Percentiles rank a stretch among this genome's conserved stretches.
Conservation (phyloP, 2,113 vertebrate species). For the Trogon melanurus region DNA sequence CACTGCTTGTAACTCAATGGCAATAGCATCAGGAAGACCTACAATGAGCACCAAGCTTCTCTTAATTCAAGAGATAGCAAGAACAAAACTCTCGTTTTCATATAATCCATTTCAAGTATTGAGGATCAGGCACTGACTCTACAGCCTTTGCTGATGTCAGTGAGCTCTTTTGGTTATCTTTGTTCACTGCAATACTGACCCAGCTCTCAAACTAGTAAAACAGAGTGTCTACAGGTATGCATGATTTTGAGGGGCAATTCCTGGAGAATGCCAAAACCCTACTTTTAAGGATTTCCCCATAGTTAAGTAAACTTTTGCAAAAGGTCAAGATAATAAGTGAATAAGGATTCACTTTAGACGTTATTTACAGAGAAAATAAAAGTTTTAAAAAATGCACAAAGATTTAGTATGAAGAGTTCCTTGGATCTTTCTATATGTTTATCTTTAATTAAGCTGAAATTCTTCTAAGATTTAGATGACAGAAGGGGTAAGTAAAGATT, state of each 20-base stretch:
- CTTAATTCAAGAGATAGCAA: background rate
- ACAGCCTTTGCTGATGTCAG: background rate
- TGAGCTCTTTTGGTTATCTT: background rate
- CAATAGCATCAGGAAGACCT: background rate
- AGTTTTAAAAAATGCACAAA: background rate
- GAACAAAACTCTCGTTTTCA: background rate
- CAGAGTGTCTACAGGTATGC: background rate
- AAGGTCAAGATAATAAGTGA: background rate
- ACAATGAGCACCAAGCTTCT: background rate
- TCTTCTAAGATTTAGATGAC: background rate
- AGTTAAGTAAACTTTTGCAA: background rate
- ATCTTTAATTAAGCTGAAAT: background rate
- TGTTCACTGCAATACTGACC: background rate
- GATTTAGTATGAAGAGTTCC: background rate
- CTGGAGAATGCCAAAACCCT: background rate
- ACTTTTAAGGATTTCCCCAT: background rate
- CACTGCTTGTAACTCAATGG: background rate
- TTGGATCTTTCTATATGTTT: background rate
- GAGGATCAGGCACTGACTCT: background rate
- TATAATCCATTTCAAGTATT: background rate
- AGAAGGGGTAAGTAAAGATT: background rate
- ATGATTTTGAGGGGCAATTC: background rate
- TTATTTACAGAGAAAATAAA: background rate
- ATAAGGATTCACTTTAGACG: background rate
- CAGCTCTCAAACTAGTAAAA: background rate